These are phyloP conservation scores for Hucho hucho DNA, from an alignment of 2,113 vertebrate genomes.

Conservation along the genomic window DNA sequence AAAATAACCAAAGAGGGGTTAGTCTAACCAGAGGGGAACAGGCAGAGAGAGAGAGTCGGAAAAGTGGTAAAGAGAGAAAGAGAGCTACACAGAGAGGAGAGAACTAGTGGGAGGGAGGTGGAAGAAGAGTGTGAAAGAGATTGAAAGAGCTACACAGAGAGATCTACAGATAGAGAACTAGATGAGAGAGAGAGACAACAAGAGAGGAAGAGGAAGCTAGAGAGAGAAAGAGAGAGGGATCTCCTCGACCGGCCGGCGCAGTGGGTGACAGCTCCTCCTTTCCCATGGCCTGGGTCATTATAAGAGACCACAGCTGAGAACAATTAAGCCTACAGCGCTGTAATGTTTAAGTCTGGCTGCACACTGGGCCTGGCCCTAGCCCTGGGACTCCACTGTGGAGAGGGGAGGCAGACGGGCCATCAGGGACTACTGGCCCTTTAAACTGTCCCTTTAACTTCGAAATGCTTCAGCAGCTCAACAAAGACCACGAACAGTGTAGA, in stretches of 20 bases:
- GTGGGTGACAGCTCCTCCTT: conserved; percentile 1
- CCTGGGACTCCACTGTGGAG: not conserved
- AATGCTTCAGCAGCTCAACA: not conserved
- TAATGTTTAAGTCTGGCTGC: conserved; percentile 31
- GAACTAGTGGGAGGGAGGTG: not conserved
- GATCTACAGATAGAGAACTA: too few species aligned
- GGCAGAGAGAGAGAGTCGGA: not conserved
- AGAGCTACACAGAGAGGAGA: not conserved
- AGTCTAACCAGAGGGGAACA: not conserved
- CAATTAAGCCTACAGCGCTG: conserved; percentile 9
- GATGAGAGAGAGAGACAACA: too few species aligned
- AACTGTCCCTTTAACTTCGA: conserved; percentile 15
- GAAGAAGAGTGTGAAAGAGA: not conserved
- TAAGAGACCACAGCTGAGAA: conserved; percentile 10
- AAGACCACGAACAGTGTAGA: not conserved
- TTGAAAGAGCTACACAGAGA: too few species aligned
- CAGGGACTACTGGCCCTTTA: not conserved
- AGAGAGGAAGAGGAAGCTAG: too few species aligned
- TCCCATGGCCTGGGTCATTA: conserved; percentile 17
- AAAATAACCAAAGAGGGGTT: conserved; percentile 18
- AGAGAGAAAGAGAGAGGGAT: not conserved
- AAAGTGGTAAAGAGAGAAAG: not conserved
- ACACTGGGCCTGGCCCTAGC: not conserved
- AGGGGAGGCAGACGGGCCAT: not conserved
- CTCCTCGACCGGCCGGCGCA: not conserved